Evolutionary conservation across 1,140 invertebrate genomes (phyloP), one percentile per base, ranked within the genome.

Genomic region (Drosophila quadrilineata): DNA sequence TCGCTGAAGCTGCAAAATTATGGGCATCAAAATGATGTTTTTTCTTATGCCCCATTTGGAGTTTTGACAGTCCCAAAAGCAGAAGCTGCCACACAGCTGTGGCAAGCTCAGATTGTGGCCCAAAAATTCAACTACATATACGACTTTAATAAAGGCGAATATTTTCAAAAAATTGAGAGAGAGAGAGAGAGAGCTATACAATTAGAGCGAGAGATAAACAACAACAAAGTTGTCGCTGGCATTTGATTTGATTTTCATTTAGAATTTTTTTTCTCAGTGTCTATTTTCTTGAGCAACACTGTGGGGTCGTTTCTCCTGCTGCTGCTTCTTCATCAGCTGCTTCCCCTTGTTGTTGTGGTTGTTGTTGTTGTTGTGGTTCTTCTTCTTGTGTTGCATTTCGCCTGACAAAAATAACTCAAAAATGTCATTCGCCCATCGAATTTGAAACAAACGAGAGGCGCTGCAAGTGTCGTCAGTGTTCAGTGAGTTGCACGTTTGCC

Each of bases 41-140:
- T 88, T 88, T 88, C 86, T 88, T 80, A 88, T 85, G 85, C 85
- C 67, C 72, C 85, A 87, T 87, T 87, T 87, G 72, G 69, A 84
- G 76, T 87, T 88, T 76, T 87, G 85, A 85, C 72, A 82, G 75
- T 46, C 69, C 65, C 64, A 76, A 79, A 77, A 71, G 33, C 53
- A 50, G 26, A 19, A 43, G 17, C n/a, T 17, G 16, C 8, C 9
- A 40, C 36, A 40, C 3, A 19, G 36, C 16, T n/a, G 16, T 17
- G 21, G 36, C 17, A 43, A 48, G 21, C 69, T n/a, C n/a, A n/a
- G n/a, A n/a, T n/a, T n/a, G n/a, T n/a, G n/a, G n/a, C n/a, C 80
- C 59, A 86, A 64, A 65, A 75, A 71, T 70, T 4, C 48, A 75
- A 41, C 58, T 66, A 41, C 65, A 59, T 10, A 24, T 46, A 69